phyloP scores from a whole-genome alignment of 2,113 vertebrate genomes.

The Shinisaurus crocodilurus region DNA sequence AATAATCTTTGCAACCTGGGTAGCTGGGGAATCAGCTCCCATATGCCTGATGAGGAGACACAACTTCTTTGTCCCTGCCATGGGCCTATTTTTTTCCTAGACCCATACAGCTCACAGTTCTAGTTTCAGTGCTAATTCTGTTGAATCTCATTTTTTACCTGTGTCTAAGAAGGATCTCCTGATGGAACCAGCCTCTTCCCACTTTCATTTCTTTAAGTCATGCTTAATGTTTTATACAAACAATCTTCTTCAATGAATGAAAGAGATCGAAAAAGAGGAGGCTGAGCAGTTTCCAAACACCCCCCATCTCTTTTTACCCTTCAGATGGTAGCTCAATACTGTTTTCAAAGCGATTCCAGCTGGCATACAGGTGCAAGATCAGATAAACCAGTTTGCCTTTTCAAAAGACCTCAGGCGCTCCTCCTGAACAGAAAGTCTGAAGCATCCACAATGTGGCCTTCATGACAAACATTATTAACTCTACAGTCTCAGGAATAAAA shows the following conservation, averaged over 20 bases:
- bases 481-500: not conserved
- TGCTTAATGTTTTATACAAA: constrained; percentile 35
- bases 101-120: not conserved
- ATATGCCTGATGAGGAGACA: not conserved
- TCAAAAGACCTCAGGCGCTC: constrained; percentile 35
- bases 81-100: not conserved
- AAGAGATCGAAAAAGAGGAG: not conserved
- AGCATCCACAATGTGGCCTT: not conserved
- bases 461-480: constrained; percentile 39
- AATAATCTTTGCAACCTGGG: not conserved
- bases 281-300: constrained; percentile 18
- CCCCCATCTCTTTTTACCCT: not conserved
- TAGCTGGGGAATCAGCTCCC: not conserved
- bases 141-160: not conserved
- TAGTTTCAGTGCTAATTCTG: accelerated
- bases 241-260: constrained; percentile 21
- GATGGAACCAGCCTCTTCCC: not conserved
- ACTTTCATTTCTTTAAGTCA: not conserved
- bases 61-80: not conserved
- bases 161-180: not conserved
- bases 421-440: not conserved
- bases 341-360: constrained; percentile 11
- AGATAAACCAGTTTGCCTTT: constrained; percentile 19
- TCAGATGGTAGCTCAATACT: constrained; percentile 13
- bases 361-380: constrained; percentile 44